Evolutionary conservation across 2,113 vertebrate genomes (phyloP).

Genomic region (Mastomys coucha): DNA sequence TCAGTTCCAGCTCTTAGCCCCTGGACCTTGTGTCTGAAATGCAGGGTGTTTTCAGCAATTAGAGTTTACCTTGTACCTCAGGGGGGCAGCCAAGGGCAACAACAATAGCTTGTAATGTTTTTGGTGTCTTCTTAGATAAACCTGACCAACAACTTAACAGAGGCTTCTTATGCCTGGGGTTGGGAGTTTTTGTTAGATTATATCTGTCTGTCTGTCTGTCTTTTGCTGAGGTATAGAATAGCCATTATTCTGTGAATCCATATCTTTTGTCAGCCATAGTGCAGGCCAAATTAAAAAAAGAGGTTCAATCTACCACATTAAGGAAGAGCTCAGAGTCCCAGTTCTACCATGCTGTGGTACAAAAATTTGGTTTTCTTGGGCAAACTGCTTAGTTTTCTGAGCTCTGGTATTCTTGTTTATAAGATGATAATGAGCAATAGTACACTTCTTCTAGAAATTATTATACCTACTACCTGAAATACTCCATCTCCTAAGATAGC

Average conservation of each 20-base stretch:
- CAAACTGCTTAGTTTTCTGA: neutral
- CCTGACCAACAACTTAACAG: neutral
- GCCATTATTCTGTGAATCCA: neutral
- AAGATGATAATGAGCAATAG: neutral
- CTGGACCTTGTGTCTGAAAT: neutral
- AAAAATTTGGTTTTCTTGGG: neutral
- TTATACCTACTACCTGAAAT: neutral
- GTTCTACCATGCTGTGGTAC: neutral
- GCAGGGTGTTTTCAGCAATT: neutral
- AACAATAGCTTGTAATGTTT: neutral
- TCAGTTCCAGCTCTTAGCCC: neutral
- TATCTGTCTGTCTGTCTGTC: neutral
- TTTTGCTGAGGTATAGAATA: neutral
- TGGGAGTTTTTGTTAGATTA: neutral
- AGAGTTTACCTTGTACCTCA: neutral
- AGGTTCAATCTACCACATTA: neutral
- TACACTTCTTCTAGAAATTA: neutral
- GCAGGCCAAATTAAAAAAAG: neutral
- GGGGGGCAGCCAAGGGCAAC: neutral
- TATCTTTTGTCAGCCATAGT: neutral
- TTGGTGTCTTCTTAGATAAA: neutral
- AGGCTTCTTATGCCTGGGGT: neutral
- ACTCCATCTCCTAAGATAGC: neutral
- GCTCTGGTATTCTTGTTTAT: neutral
- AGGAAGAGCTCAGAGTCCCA: neutral